Percentiles rank a stretch among this genome's conserved stretches.
Conservation (phyloP, 2,797 vertebrate genomes). For the Leucoraja ocellata region DNA sequence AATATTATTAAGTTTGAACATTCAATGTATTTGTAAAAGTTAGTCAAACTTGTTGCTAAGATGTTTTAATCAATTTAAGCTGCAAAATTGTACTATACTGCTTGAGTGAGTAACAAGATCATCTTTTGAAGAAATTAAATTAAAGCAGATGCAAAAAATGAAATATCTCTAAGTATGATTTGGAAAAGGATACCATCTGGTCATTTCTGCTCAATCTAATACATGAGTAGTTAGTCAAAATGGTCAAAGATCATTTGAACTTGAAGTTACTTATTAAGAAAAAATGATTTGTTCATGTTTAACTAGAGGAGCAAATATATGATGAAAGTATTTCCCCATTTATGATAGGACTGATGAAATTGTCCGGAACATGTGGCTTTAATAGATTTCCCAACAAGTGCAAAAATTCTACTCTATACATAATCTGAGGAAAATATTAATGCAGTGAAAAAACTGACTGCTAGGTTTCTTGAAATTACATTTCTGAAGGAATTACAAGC, state of each 20-base stretch:
- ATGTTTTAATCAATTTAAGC: background rate
- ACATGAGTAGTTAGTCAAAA: background rate
- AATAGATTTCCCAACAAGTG: background rate
- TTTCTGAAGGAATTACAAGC: background rate
- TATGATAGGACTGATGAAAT: background rate
- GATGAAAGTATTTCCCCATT: background rate
- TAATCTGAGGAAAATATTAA: background rate
- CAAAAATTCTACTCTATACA: background rate
- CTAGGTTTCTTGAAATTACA: background rate
- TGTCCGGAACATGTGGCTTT: background rate
- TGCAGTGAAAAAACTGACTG: background rate
- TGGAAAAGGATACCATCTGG: background rate
- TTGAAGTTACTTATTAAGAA: background rate
- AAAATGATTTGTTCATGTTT: background rate
- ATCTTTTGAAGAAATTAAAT: background rate
- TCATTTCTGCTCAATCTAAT: background rate
- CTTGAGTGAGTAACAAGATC: background rate
- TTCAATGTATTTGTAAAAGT: background rate
- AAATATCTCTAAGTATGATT: background rate
- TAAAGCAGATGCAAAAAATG: background rate
- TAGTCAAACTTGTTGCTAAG: background rate
- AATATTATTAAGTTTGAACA: background rate
- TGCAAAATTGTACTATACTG: background rate
- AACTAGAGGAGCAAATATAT: background rate
- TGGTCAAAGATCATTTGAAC: background rate